Conservation (phyloP, 2,888 invertebrate genomes). For the Mythimna vitellina region DNA sequence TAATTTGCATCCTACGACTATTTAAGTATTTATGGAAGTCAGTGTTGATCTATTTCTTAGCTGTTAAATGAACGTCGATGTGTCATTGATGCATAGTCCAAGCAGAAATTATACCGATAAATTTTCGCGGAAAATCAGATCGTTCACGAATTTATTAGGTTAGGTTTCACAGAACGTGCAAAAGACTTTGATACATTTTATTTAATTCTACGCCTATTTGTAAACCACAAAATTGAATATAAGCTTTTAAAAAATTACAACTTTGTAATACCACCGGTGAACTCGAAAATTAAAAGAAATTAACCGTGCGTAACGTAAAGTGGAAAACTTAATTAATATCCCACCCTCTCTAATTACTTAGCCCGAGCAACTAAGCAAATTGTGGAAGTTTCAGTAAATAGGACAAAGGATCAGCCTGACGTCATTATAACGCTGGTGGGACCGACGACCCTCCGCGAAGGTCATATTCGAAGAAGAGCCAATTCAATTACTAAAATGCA, state of each 20-base stretch:
- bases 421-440: conserved; percentile 42
- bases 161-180: conserved; percentile 22
- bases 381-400: conserved; percentile 42
- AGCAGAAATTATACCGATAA: conserved; percentile 27
- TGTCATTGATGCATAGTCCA: conserved; percentile 17
- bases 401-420: conserved; percentile 49
- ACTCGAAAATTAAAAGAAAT: conserved; percentile 39
- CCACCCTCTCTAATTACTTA: conserved; percentile 61
- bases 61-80: conserved; percentile 12
- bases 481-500: conserved; percentile 51
- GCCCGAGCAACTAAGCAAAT: conserved; percentile 48
- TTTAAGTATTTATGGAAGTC: conserved; percentile 15
- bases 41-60: conserved; percentile 32
- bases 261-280: conserved; percentile 20
- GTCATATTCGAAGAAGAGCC: conserved; percentile 28
- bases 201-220: conserved; percentile 11
- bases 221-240: conserved; percentile 6
- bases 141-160: conserved; percentile 19
- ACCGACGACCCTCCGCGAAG: conserved; percentile 24
- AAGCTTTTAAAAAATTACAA: conserved; percentile 36
- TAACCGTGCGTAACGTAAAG: conserved; percentile 29
- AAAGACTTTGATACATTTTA: conserved; percentile 4
- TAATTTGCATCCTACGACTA: conserved; percentile 32
- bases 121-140: conserved; percentile 38
- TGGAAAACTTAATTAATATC: conserved; percentile 61